These are phyloP conservation scores for Lipophrys pholis DNA, from an alignment of 2,113 vertebrate genomes.

Conservation along the genomic window DNA sequence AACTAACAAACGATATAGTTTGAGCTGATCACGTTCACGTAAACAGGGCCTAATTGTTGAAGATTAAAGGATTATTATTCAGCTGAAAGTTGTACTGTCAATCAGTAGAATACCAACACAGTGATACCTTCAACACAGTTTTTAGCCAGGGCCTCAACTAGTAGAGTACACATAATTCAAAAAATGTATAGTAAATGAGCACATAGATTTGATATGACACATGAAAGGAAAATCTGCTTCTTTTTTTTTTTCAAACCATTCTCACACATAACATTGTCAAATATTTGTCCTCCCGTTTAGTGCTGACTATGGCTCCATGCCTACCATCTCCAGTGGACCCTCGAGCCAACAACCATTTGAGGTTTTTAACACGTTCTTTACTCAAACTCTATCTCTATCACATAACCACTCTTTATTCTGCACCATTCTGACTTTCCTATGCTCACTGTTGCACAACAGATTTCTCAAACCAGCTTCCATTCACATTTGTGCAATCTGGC, in stretches of 20 bases:
- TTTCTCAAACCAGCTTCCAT: neutral
- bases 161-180: no score
- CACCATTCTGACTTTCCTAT: neutral
- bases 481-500: constrained; percentile 7
- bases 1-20: no score
- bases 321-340: constrained; percentile 84
- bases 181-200: no score
- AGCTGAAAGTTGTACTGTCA: no score
- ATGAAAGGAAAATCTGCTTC: neutral
- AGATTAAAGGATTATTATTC: no score
- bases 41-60: no score
- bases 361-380: constrained; percentile 79
- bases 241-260: no score
- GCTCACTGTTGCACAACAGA: constrained; percentile 11
- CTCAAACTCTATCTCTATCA: constrained; percentile 17
- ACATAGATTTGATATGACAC: neutral
- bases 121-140: no score
- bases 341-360: constrained; percentile 91
- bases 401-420: neutral
- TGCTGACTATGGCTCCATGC: constrained; percentile 87
- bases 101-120: no score
- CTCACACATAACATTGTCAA: constrained; percentile 46
- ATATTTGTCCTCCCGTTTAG: constrained; percentile 77
- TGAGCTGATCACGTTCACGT: no score
- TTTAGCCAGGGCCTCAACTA: no score